Evolutionary conservation across 2,888 invertebrate genomes (phyloP), one percentile per base, ranked within the genome.

Genomic region (Perizoma flavofasciatum): DNA sequence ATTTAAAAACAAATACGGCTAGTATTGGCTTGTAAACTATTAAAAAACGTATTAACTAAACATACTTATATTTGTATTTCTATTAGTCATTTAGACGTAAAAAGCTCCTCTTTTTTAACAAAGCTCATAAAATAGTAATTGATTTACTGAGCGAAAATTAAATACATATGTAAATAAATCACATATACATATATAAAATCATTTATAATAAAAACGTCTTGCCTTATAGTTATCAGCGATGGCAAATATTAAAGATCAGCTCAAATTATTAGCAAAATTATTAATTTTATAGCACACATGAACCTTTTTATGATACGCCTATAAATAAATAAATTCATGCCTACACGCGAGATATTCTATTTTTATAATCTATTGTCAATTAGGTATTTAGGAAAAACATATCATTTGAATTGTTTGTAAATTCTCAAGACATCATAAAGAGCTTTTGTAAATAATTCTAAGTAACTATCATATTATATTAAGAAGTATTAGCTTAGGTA

Each of bases 351-450:
- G 67, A 62, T 69, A 69, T 69, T 74, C 71, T 83, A 82, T 82
- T 81, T 83, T 83, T 83, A 70, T 81, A 70, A 70, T 63, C 40
- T 67, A 65, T 72, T 74, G 74, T 83, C 83, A 84, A 84, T 83
- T 85, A 82, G 74, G 60, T 77, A 72, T 49, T 61, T 67, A 55
- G 66, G 70, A 64, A 67, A 63, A 71, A 84, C 83, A 85, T 84
- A 84, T 85, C 85, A 84, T 68, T 69, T 60, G 55, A 67, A 65
- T 63, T 65, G 66, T 66, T 51, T 65, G 58, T 66, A 57, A 40
- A 49, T 56, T 52, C 46, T 59, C 46, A 63, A 59, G 49, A 50
- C 43, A 57, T 55, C 52, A 47, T 48, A 46, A 61, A 68, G 78
- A 78, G 79, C 78, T 79, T 77, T 69, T 74, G 77, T 77, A 75